phyloP scores from a whole-genome alignment of 2,113 vertebrate species.

The Osmerus eperlanus region DNA sequence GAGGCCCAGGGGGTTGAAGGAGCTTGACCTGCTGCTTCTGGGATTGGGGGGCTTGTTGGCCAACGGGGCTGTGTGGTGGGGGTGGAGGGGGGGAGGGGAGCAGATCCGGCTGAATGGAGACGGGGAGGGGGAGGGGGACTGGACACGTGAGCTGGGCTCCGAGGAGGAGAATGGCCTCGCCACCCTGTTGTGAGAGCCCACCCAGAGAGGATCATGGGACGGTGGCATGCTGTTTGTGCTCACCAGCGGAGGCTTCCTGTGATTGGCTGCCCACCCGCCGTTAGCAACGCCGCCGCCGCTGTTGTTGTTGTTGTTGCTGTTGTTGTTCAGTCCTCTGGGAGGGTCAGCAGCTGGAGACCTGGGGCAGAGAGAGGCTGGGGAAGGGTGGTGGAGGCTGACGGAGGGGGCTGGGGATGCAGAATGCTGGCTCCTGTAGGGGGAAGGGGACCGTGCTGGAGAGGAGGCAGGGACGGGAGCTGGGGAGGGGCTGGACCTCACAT shows the following conservation, averaged over 20 bases:
- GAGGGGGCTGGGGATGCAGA: conserved; percentile 30
- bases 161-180: conserved; percentile 71
- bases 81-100: conserved; percentile 66
- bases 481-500: conserved; percentile 10
- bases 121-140: conserved; percentile 60
- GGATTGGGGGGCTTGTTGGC: conserved; percentile 67
- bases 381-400: neutral
- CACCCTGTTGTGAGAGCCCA: conserved; percentile 57
- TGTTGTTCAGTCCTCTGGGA: conserved; percentile 57
- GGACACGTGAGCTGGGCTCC: conserved; percentile 74
- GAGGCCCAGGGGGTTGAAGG: conserved; percentile 61
- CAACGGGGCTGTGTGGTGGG: conserved; percentile 45
- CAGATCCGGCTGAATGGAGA: conserved; percentile 51
- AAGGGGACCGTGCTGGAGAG: conserved; percentile 13
- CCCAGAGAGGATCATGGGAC: conserved; percentile 44
- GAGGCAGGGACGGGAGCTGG: conserved; percentile 26
- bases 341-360: conserved; percentile 25
- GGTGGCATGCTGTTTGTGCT: conserved; percentile 9
- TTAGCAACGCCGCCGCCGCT: conserved; percentile 29
- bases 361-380: conserved; percentile 17
- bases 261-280: conserved; percentile 20
- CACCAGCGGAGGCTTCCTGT: conserved; percentile 22
- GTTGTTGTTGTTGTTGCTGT: conserved; percentile 50
- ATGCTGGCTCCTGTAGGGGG: conserved; percentile 30
- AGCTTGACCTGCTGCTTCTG: conserved; percentile 30